Conservation (phyloP, 30 jellyfish, hydroid and myxozoan species). For the Cassiopea andromeda region DNA sequence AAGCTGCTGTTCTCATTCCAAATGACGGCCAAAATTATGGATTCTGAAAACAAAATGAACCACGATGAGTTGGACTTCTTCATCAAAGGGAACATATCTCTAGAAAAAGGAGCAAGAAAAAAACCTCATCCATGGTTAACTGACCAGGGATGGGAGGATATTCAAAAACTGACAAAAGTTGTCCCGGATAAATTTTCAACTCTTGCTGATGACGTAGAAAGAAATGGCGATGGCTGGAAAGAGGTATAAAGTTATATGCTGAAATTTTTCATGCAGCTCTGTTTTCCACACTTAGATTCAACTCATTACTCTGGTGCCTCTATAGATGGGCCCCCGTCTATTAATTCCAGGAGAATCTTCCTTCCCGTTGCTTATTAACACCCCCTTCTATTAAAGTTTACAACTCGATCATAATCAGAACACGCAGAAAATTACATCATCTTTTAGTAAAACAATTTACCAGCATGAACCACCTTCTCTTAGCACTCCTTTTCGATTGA, state of each 20-base stretch:
- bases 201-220: conserved; percentile 83
- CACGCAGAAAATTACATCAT: no score
- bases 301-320: no score
- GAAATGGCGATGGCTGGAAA: conserved; percentile 77
- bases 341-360: no score
- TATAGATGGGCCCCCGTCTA: no score
- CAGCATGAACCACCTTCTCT: no score
- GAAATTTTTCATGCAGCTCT: neutral
- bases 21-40: conserved; percentile 94
- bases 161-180: conserved; percentile 68
- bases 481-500: no score
- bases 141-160: conserved; percentile 98
- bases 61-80: conserved; percentile 98
- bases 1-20: conserved; percentile 93
- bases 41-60: conserved; percentile 82
- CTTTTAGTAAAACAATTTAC: no score
- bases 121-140: conserved; percentile 89
- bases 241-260: conserved; percentile 59
- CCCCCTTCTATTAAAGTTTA: no score
- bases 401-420: no score
- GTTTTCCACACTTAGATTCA: no score
- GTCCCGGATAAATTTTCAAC: conserved; percentile 77
- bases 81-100: conserved; percentile 95
- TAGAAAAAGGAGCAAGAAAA: conserved; percentile 88
- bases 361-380: no score